These are phyloP conservation scores for Zapornia atra DNA, from an alignment of 2,113 vertebrate species.

Conservation along the genomic window DNA sequence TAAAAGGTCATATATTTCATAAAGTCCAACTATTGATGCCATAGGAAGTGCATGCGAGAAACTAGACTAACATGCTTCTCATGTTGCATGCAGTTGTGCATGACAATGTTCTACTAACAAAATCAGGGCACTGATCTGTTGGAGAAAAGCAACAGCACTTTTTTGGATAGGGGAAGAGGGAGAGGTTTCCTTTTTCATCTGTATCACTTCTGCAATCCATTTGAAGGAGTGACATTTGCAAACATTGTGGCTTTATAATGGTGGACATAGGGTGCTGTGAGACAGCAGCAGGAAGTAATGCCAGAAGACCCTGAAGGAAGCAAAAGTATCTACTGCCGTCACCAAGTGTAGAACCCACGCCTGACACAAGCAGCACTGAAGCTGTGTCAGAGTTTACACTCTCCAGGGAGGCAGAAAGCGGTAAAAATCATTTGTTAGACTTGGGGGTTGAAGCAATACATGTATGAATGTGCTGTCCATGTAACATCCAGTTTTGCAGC, in stretches of 20 bases:
- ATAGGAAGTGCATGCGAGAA: not conserved
- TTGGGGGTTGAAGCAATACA: not conserved
- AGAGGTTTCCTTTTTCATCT: not conserved
- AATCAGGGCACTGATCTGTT: not conserved
- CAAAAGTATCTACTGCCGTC: not conserved
- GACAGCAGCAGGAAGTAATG: not conserved
- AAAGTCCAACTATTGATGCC: not conserved
- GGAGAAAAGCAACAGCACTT: not conserved
- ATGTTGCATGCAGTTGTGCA: not conserved
- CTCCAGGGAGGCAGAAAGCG: not conserved
- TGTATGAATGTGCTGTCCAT: not conserved
- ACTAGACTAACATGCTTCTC: not conserved
- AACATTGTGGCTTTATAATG: not conserved
- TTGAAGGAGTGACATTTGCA: not conserved
- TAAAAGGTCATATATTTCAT: not conserved
- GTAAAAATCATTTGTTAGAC: not conserved
- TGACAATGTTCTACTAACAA: not conserved
- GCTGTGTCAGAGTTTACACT: not conserved
- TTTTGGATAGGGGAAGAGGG: not conserved
- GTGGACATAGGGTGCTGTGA: not conserved
- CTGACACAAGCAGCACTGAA: not conserved
- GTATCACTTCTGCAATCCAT: not conserved
- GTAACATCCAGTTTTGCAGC: not conserved
- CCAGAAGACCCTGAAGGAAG: not conserved
- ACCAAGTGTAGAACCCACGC: not conserved